These are phyloP conservation scores for Mechanitis messenoides DNA, from an alignment of 2,888 invertebrate genomes.

Conservation along the genomic window DNA sequence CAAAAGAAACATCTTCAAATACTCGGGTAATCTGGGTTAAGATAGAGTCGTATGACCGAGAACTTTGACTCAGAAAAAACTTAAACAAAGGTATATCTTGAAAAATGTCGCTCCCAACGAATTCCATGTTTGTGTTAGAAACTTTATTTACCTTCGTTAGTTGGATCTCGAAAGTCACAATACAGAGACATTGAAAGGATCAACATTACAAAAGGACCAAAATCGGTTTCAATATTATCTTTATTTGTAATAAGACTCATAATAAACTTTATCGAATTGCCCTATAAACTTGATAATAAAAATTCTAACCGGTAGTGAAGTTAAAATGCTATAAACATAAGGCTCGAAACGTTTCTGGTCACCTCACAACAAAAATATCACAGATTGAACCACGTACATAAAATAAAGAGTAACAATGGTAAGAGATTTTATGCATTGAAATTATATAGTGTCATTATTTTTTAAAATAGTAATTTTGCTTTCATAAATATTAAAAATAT, in stretches of 20 bases:
- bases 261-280: slow-evolving; percentile 18
- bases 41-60: slow-evolving; percentile 20
- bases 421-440: slow-evolving; percentile 38
- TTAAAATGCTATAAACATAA: slow-evolving; percentile 50
- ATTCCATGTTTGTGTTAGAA: slow-evolving; percentile 26
- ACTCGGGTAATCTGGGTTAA: slow-evolving; percentile 20
- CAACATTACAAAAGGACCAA: slow-evolving; percentile 2
- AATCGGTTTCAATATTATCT: slow-evolving; percentile 4
- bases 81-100: slow-evolving; percentile 25
- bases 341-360: slow-evolving; percentile 42
- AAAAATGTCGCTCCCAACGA: slow-evolving; percentile 22
- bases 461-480: slow-evolving; percentile 43
- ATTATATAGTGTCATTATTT: slow-evolving; percentile 58
- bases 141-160: slow-evolving; percentile 27
- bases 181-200: slow-evolving; percentile 20
- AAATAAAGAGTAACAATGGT: slow-evolving; percentile 30
- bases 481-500: no score
- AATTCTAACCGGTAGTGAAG: slow-evolving; percentile 46
- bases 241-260: slow-evolving; percentile 10
- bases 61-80: slow-evolving; percentile 18
- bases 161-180: slow-evolving; percentile 22
- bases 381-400: slow-evolving; percentile 18
- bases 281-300: slow-evolving; percentile 40
- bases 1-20: slow-evolving; percentile 10
- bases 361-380: slow-evolving; percentile 53